Conservation (phyloP, 2,797 vertebrate genomes). For the Antrozous pallidus region DNA sequence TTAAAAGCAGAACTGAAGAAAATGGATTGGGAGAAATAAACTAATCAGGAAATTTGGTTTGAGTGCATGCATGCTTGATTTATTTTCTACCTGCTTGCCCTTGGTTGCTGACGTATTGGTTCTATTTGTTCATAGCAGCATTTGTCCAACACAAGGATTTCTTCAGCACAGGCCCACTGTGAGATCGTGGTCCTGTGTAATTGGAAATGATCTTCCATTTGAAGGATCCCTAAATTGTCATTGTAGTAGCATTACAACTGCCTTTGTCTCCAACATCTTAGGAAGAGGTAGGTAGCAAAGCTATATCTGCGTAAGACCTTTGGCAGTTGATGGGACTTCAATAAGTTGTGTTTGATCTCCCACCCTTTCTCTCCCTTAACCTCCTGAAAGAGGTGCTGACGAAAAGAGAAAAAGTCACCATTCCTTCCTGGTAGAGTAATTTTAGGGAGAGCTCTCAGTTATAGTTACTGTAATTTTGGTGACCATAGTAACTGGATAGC, state of each 20-base stretch:
- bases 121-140: neutral
- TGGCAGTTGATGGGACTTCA: neutral
- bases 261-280: neutral
- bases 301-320: neutral
- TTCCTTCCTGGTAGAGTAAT: neutral
- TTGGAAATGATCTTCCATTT: neutral
- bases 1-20: neutral
- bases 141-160: neutral
- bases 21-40: neutral
- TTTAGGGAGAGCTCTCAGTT: neutral
- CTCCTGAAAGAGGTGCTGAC: neutral
- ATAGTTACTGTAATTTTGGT: neutral
- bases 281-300: neutral
- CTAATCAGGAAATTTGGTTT: neutral
- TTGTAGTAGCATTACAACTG: no score
- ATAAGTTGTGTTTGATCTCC: neutral
- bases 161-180: neutral
- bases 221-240: neutral
- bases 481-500: neutral
- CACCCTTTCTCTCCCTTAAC: no score
- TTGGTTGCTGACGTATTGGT: neutral
- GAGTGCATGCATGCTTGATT: neutral
- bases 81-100: neutral
- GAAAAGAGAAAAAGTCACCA: neutral
- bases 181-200: neutral